Evolutionary conservation across 2,113 vertebrate genomes (phyloP).

Genomic region (Apteryx owenii): DNA sequence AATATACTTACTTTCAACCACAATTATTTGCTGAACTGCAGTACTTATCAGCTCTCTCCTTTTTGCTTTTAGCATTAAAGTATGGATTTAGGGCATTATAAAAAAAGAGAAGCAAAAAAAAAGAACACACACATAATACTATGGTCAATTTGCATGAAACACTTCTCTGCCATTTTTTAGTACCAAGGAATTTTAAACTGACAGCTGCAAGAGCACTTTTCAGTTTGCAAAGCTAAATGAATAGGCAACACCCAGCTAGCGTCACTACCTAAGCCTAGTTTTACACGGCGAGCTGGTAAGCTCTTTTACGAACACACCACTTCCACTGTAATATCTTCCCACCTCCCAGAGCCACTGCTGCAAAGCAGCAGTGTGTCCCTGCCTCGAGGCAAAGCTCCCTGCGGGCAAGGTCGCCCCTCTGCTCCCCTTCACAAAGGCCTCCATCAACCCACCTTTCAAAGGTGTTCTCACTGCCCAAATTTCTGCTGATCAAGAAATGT

Average conservation of each 20-base stretch:
- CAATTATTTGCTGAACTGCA: background rate
- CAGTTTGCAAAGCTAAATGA: background rate
- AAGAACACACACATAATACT: background rate
- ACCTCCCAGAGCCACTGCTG: background rate
- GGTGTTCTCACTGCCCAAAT: background rate
- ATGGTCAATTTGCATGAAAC: background rate
- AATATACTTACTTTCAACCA: slow-evolving; percentile 37
- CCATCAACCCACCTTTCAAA: background rate
- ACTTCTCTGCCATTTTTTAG: background rate
- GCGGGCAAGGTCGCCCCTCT: background rate
- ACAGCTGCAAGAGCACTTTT: background rate
- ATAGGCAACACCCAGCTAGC: background rate
- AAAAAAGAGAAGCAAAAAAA: background rate
- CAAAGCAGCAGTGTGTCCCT: background rate
- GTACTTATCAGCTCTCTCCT: background rate
- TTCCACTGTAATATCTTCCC: background rate
- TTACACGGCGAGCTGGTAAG: background rate
- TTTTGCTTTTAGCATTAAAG: background rate
- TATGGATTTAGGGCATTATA: background rate
- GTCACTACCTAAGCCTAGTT: background rate
- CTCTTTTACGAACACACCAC: background rate
- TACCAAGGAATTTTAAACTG: background rate
- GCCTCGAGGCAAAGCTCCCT: background rate
- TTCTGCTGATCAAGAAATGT: background rate
- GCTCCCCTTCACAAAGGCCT: background rate